Conservation (phyloP, 64 coral and sea anemone species). For the Pachyseris speciosa region DNA sequence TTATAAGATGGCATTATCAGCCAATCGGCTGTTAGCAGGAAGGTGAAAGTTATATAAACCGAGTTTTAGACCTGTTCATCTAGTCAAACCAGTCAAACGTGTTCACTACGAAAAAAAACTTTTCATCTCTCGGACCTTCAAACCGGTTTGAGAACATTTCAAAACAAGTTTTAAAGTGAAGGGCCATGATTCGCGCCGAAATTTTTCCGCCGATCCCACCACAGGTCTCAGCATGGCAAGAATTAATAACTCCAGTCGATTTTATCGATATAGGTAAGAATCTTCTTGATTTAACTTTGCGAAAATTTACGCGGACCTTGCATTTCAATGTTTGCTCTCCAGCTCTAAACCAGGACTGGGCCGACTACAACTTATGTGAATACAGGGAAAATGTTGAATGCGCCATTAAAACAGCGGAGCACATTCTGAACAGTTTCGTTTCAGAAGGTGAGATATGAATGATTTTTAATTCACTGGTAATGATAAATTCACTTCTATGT, state of each 20-base stretch:
- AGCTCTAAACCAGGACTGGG: not conserved
- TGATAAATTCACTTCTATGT: too few species aligned
- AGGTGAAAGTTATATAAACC: constrained; percentile 12
- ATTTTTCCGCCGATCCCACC: too few species aligned
- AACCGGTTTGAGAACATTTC: not conserved
- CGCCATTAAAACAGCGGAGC: not conserved
- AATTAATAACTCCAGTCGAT: not conserved
- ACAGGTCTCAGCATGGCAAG: too few species aligned
- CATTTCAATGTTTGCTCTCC: not conserved
- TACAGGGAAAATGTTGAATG: not conserved
- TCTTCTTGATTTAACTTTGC: not conserved
- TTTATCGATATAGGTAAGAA: not conserved
- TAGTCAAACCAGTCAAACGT: not conserved
- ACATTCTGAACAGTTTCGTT: not conserved
- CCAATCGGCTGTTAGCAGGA: not conserved
- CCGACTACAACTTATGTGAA: not conserved
- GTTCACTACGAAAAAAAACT: not conserved
- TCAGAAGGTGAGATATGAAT: not conserved
- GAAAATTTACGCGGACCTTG: not conserved
- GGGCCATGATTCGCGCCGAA: not conserved
- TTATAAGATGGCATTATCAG: not conserved
- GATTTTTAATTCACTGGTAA: not conserved
- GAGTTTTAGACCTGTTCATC: not conserved
- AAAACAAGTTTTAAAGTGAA: not conserved
- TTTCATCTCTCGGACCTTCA: too few species aligned